These are phyloP conservation scores for Drosophila merina DNA, from an alignment of 2,888 invertebrate species.

Conservation along the genomic window DNA sequence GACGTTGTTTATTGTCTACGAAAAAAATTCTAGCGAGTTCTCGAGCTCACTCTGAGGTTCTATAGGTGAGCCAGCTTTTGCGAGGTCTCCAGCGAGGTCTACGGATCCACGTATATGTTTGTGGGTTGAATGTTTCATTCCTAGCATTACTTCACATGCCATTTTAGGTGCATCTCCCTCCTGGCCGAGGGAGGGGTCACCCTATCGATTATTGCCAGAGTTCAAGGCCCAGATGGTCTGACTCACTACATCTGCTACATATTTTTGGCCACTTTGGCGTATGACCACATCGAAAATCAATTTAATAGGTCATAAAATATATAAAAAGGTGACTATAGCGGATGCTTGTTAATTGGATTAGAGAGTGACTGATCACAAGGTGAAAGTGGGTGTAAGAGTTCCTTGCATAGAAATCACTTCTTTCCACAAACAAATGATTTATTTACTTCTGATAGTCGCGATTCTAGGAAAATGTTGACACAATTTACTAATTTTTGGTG, in stretches of 20 bases:
- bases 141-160: conserved; percentile 51
- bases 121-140: conserved; percentile 12
- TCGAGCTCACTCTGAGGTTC: conserved; percentile 27
- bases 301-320: conserved; percentile 25
- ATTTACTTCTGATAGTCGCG: conserved; percentile 20
- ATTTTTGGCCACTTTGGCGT: conserved; percentile 20
- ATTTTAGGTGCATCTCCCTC: conserved; percentile 54
- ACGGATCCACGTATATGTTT: conserved; percentile 1
- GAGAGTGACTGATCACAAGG: conserved; percentile 26
- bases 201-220: conserved; percentile 60
- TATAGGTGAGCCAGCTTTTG: conserved; percentile 11
- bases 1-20: conserved; percentile 25
- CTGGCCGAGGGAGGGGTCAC: conserved; percentile 21
- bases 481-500: conserved; percentile 51
- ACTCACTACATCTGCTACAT: conserved; percentile 40
- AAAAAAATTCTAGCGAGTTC: conserved; percentile 31
- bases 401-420: conserved; percentile 7
- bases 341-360: conserved; percentile 28
- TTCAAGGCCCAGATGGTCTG: conserved; percentile 52
- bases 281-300: conserved; percentile 30
- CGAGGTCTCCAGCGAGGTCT: conserved; percentile 12
- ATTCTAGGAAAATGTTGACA: conserved; percentile 33
- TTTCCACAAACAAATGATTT: conserved; percentile 9
- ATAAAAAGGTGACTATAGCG: neutral
- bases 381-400: conserved; percentile 20